phyloP scores from a whole-genome alignment of 2,113 vertebrate species.

The Sinocyclocheilus anshuiensis region DNA sequence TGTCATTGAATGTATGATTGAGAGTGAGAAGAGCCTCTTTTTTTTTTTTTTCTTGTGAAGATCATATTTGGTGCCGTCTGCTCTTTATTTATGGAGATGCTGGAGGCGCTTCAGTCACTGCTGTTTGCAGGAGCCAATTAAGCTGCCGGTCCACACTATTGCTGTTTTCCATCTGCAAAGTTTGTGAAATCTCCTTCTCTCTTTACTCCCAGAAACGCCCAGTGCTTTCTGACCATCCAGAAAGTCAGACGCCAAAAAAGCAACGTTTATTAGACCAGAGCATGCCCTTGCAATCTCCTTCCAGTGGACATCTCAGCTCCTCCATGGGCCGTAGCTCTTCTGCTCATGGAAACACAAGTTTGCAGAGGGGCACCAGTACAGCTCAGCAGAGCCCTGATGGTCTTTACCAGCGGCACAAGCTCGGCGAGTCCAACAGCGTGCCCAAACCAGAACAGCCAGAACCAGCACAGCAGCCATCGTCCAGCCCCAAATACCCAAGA shows the following conservation, averaged over 20 bases:
- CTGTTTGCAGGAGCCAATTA: conserved; percentile 42
- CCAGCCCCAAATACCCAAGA: conserved; percentile 61
- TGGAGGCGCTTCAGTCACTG: conserved; percentile 40
- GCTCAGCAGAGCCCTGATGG: conserved; percentile 67
- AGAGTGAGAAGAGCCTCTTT: conserved; percentile 7
- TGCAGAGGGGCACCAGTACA: conserved; percentile 59
- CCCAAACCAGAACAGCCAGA: conserved; percentile 64
- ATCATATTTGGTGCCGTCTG: conserved; percentile 51
- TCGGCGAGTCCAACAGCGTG: conserved; percentile 49
- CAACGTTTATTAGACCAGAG: conserved; percentile 70
- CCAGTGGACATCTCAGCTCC: conserved; percentile 61
- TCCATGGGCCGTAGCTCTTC: conserved; percentile 56
- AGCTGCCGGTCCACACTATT: background rate
- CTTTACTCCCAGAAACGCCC: conserved; percentile 74
- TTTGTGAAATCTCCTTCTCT: conserved; percentile 22
- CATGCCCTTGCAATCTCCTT: conserved; percentile 66
- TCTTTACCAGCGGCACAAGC: conserved; percentile 68
- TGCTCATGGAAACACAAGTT: conserved; percentile 58
- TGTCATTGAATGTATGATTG: conserved; percentile 10
- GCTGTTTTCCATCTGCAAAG: background rate
- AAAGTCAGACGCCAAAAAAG: conserved; percentile 76
- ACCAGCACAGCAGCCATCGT: conserved; percentile 36
- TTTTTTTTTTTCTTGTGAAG: background rate
- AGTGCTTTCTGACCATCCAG: conserved; percentile 67
- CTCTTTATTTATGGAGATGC: conserved; percentile 53